These are phyloP conservation scores for Pterostichus niger DNA, from an alignment of 2,888 invertebrate genomes.

Conservation along the genomic window DNA sequence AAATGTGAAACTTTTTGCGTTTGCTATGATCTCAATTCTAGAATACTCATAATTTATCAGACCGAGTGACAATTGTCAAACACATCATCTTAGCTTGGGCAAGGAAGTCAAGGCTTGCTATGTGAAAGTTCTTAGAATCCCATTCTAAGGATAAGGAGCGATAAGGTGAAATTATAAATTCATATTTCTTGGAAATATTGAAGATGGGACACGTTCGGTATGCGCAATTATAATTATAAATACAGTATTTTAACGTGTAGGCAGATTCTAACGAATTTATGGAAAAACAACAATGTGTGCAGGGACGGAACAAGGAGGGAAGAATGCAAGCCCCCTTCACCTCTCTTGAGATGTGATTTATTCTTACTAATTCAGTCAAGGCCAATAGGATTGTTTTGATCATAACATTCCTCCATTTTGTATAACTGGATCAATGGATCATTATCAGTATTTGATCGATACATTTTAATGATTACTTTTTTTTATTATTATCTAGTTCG, in stretches of 20 bases:
- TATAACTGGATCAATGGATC: too few relatives aligned
- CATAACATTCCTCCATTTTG: too few relatives aligned
- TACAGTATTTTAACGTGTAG: slow-evolving; percentile 9
- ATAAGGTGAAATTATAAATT: slow-evolving; percentile 55
- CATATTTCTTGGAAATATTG: slow-evolving; percentile 51
- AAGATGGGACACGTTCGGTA: slow-evolving; percentile 39
- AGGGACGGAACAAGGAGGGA: too few relatives aligned
- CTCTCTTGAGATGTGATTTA: background rate
- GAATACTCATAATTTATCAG: too few relatives aligned
- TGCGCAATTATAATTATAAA: slow-evolving; percentile 45
- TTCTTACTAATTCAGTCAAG: slow-evolving; percentile 23
- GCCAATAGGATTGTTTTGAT: background rate
- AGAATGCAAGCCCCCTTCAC: too few relatives aligned
- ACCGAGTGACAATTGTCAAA: too few relatives aligned
- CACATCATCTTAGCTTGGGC: too few relatives aligned
- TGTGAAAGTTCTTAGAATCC: slow-evolving; percentile 21
- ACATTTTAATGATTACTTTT: too few relatives aligned
- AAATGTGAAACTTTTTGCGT: too few relatives aligned
- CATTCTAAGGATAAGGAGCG: slow-evolving; percentile 9
- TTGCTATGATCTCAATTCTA: too few relatives aligned
- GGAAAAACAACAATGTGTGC: slow-evolving; percentile 5
- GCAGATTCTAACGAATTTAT: slow-evolving; percentile 26
- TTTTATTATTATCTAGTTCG: too few relatives aligned
- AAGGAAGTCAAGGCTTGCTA: slow-evolving; percentile 9
- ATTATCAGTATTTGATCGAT: too few relatives aligned